Evolutionary conservation across 2,888 invertebrate genomes (phyloP), one percentile per base, ranked within the genome.

Genomic region (Drosophila borealis): DNA sequence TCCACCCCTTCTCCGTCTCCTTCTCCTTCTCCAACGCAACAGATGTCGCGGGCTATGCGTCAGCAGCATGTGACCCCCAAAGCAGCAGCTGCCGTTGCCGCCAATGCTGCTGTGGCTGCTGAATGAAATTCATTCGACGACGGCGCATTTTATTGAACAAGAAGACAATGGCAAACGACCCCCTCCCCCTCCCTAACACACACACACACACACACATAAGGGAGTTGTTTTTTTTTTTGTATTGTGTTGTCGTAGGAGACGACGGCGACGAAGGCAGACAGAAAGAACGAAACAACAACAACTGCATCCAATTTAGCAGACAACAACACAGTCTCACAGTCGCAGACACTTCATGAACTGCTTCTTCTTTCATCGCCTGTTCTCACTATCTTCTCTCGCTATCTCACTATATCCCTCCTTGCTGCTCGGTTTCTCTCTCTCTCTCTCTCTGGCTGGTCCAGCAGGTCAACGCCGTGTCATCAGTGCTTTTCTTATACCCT

Each of bases 271-370:
- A 71, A 60, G 55, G 63, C 72, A 69, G 70, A 69, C 61, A 55
- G 62, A 49, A 56, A 53, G 62, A 56, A 54, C 50, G 41, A 41
- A 50, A 56, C 37, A 50, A 44, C 56, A 55, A 49, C 46, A 56
- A n/a, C 29, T 81, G 80, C 81, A 82, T 78, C 83, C 86, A 86
- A 82, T 82, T 82, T 82, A 86, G 64, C 85, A 80, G 63, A 72
- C 71, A 63, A 57, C 64, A 29, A 29, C 70, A 37, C 49, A 57
- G 54, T n/a, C 50, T 50, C 54, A 14, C 56, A 71, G 53, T 61
- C 53, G 67, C 72, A 67, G 60, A 53, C 74, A 54, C 56, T 59
- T 48, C 19, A 50, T 55, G 48, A 50, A 54, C 50, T 56, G 44
- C 51, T 67, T 49, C 59, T 44, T 62, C 56, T 46, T 17, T 41